These are phyloP conservation scores for Halcyon leucocephala DNA, from an alignment of 2,797 vertebrate genomes.

Conservation along the genomic window DNA sequence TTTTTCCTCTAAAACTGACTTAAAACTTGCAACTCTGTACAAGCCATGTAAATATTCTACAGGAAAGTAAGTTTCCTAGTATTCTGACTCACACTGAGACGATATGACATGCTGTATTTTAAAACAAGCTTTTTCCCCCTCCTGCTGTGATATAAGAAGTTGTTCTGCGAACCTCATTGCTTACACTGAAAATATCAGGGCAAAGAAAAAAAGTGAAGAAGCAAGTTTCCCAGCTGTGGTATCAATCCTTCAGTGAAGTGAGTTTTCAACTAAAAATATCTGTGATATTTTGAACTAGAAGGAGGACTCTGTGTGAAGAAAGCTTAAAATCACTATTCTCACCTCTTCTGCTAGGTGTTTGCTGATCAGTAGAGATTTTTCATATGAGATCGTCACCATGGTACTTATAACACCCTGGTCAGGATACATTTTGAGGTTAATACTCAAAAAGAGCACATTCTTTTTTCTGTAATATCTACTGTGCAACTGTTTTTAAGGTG, in stretches of 20 bases:
- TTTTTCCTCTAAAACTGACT: background rate
- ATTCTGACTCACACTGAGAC: background rate
- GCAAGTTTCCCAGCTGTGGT: background rate
- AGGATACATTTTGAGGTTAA: background rate
- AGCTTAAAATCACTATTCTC: constrained; percentile 11
- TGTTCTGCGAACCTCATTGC: background rate
- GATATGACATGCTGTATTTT: constrained; percentile 4
- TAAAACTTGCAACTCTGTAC: background rate
- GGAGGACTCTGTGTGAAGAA: background rate
- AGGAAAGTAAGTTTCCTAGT: background rate
- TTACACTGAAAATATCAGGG: background rate
- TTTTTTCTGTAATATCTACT: background rate
- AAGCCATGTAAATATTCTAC: constrained; percentile 5
- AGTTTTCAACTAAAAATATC: background rate
- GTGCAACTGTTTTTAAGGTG: background rate
- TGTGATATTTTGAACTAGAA: background rate
- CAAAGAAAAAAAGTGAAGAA: background rate
- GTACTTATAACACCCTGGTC: background rate
- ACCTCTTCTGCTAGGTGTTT: background rate
- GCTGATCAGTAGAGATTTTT: background rate
- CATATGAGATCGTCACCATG: background rate
- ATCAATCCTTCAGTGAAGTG: background rate
- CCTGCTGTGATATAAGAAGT: constrained; percentile 1
- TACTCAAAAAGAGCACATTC: background rate
- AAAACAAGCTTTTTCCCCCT: background rate